These are phyloP conservation scores for Platycercus adscitus DNA, from an alignment of 2,113 vertebrate species.

Conservation along the genomic window DNA sequence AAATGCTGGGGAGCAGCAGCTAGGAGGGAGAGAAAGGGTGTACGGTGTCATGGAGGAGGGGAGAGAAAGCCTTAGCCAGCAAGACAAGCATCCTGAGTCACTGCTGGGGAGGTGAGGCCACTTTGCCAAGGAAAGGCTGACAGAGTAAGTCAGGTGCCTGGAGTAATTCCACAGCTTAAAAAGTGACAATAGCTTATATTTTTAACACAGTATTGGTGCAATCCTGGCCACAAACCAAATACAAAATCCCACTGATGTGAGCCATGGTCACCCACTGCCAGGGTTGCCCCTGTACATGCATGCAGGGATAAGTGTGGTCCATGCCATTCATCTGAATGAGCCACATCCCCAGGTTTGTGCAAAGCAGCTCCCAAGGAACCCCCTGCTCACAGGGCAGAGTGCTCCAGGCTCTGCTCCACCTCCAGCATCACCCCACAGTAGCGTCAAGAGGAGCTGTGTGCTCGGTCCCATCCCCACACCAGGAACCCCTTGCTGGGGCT, in stretches of 20 bases:
- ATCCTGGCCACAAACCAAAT: neutral
- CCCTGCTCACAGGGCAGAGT: fast-evolving
- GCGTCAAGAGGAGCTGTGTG: neutral
- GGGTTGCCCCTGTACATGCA: neutral
- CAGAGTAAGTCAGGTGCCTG: constrained; percentile 23
- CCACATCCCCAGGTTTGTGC: neutral
- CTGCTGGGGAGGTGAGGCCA: constrained; percentile 3
- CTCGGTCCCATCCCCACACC: neutral
- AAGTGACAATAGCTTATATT: neutral
- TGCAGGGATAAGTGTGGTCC: fast-evolving
- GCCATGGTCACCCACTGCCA: neutral
- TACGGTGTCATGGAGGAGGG: neutral
- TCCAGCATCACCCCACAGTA: fast-evolving
- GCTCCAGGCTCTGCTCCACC: neutral
- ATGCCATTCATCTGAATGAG: neutral
- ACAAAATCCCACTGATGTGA: neutral
- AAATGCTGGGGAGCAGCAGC: neutral
- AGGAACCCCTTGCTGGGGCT: neutral
- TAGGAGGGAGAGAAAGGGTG: constrained; percentile 5
- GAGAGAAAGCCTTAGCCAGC: constrained; percentile 41
- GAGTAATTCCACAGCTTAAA: neutral
- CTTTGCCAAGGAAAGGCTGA: constrained; percentile 49
- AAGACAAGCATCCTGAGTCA: constrained; percentile 40
- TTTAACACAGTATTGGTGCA: neutral
- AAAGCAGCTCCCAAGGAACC: neutral